Conservation (phyloP, 2,113 vertebrate species). For the Motacilla alba region DNA sequence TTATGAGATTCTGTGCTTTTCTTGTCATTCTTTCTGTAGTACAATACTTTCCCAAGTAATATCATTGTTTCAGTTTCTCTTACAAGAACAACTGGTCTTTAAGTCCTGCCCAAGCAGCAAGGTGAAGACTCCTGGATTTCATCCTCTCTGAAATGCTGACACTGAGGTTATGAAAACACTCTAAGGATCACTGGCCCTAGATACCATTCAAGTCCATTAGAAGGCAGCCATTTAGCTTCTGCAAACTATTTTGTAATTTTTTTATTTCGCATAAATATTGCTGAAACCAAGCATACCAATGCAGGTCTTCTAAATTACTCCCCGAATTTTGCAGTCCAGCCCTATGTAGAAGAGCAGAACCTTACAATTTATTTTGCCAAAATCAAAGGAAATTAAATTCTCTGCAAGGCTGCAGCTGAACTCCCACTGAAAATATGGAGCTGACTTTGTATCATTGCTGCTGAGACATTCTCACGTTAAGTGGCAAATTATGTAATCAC, state of each 20-base stretch:
- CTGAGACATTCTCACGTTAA: background rate
- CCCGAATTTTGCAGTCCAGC: background rate
- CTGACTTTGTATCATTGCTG: background rate
- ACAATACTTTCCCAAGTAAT: background rate
- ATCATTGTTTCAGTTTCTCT: background rate
- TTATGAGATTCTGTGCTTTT: background rate
- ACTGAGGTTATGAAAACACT: background rate
- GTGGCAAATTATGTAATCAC: background rate
- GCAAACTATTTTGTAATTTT: background rate
- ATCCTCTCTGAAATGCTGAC: background rate
- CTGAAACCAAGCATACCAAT: background rate
- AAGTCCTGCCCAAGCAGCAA: background rate
- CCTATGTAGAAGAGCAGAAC: background rate
- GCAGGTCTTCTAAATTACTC: background rate
- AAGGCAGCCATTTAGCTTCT: background rate
- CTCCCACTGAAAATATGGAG: background rate
- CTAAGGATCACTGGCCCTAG: background rate
- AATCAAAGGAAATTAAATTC: background rate
- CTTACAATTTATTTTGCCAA: background rate
- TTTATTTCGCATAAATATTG: background rate
- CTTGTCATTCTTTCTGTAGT: background rate
- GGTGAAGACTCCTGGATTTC: background rate
- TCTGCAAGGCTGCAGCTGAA: background rate
- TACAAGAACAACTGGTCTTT: background rate
- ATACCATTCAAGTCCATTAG: background rate